Percentiles rank a stretch among this genome's conserved stretches.
Conservation (phyloP, 1,140 invertebrate species). For the Camponotus floridanus region DNA sequence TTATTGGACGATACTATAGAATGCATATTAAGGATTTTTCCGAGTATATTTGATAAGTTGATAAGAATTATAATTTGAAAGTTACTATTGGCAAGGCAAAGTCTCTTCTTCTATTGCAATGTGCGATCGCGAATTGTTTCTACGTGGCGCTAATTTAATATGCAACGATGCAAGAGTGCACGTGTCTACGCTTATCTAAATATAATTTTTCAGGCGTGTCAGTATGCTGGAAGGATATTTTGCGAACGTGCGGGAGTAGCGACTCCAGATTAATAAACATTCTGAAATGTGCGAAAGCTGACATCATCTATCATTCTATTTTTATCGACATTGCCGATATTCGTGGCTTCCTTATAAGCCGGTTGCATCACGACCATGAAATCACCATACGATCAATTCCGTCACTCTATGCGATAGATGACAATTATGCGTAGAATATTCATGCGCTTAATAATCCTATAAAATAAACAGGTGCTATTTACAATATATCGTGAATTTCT, state of each 20-base stretch:
- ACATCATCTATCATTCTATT: conserved; percentile 55
- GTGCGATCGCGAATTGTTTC: conserved; percentile 4
- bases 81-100: neutral
- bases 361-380: conserved; percentile 43
- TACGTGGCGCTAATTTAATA: conserved; percentile 52
- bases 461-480: conserved; percentile 61
- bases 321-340: conserved; percentile 23
- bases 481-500: conserved; percentile 53
- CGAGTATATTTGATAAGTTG: neutral
- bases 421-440: conserved; percentile 1
- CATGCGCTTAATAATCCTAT: conserved; percentile 1
- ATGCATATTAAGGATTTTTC: neutral
- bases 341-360: conserved; percentile 9
- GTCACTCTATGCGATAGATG: neutral
- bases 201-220: conserved; percentile 45
- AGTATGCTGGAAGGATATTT: neutral
- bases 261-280: conserved; percentile 51
- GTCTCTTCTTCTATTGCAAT: neutral
- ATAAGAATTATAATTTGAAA: neutral
- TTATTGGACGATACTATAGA: neutral
- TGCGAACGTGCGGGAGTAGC: conserved; percentile 18
- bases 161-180: conserved; percentile 20
- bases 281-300: conserved; percentile 42
- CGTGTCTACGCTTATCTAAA: conserved; percentile 27
- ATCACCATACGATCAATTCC: conserved; percentile 15